Evolutionary conservation across 2,113 vertebrate genomes (phyloP).

Genomic region (Porphyrio hochstetteri): DNA sequence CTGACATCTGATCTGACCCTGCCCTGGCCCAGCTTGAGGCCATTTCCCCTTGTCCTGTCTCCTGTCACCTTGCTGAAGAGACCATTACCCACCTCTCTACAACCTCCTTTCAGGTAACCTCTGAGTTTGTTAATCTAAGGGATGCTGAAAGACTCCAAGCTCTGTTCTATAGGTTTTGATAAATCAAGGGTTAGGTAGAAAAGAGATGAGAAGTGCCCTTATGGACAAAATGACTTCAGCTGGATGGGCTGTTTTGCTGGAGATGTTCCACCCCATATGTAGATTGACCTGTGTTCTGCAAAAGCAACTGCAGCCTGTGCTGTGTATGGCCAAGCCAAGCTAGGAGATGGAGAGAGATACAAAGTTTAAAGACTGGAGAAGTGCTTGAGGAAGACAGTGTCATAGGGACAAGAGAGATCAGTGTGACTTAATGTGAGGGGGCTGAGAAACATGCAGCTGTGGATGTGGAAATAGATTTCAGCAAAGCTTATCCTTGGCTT

Average conservation of each 20-base stretch:
- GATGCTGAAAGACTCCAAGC: background rate
- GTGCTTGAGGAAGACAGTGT: background rate
- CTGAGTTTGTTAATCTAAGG: no score
- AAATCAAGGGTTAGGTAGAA: background rate
- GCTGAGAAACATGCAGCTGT: background rate
- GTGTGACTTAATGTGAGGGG: no score
- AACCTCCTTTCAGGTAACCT: background rate
- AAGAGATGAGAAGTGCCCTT: background rate
- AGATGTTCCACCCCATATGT: rapidly evolving
- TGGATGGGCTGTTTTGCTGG: background rate
- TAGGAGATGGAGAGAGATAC: background rate
- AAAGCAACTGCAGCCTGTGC: background rate
- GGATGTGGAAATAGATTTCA: background rate
- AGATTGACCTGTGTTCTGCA: rapidly evolving
- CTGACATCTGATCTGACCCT: no score
- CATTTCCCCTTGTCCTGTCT: no score
- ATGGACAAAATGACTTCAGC: background rate
- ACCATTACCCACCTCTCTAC: no score
- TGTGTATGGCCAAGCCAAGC: no score
- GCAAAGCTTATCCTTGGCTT: background rate
- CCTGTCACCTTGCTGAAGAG: no score
- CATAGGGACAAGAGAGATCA: background rate
- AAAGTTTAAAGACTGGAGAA: background rate
- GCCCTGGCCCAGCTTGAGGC: no score
- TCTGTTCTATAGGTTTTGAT: background rate